Percentiles rank a stretch among this genome's conserved stretches.
phyloP scores from a whole-genome alignment of 1,140 invertebrate species.

The Nautilus pompilius region DNA sequence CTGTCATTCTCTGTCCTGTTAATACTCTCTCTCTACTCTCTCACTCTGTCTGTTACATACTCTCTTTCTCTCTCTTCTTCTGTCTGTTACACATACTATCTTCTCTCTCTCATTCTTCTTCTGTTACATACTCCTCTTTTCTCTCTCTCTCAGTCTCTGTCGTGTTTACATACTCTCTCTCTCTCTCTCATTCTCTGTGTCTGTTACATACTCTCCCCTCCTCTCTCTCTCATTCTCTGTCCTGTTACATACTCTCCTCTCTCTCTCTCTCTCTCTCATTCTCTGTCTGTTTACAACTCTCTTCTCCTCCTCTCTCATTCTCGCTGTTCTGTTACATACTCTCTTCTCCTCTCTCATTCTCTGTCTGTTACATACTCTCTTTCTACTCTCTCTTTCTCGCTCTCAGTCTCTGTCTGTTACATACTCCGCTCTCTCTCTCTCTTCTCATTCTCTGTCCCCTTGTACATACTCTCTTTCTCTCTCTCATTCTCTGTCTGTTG shows the following conservation, averaged over 20 bases:
- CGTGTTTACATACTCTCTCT: neutral
- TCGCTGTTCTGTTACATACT: neutral
- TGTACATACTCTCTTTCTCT: neutral
- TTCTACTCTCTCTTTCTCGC: neutral
- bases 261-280: neutral
- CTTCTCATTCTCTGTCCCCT: neutral
- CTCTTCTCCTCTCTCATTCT: neutral
- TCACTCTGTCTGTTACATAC: neutral
- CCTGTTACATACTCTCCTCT: neutral
- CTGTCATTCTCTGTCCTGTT: neutral
- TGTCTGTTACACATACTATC: neutral
- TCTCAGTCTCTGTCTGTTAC: constrained; percentile 3
- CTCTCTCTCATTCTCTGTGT: neutral
- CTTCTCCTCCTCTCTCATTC: neutral
- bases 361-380: no score
- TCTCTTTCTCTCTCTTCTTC: neutral
- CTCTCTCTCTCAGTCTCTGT: neutral
- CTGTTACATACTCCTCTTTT: neutral
- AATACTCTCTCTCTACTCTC: neutral
- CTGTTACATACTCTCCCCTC: neutral
- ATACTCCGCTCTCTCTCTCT: neutral
- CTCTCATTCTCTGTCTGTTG: neutral
- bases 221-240: neutral
- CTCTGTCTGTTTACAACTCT: neutral
- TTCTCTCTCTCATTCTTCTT: no score